Evolutionary conservation across 2,113 vertebrate genomes (phyloP).

Genomic region (Apeltes quadracus): DNA sequence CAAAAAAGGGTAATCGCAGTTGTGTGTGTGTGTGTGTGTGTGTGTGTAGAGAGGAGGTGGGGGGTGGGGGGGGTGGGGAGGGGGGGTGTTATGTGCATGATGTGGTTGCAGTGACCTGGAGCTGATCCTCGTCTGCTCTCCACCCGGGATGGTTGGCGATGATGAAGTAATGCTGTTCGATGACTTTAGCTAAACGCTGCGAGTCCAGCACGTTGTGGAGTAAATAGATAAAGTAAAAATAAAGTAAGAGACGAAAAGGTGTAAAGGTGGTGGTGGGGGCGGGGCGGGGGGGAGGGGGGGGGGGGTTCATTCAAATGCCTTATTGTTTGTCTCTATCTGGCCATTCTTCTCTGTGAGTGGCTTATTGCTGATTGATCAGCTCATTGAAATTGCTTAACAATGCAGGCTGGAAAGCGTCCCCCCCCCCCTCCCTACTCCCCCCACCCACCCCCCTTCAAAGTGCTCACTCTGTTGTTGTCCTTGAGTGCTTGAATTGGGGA

Average conservation of each 20-base stretch:
- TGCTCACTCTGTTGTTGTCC: conserved; percentile 49
- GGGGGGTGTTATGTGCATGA: conserved; percentile 31
- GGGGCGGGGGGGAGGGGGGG: too few relatives aligned
- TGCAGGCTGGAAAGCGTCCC: conserved; percentile 41
- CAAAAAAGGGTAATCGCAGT: conserved; percentile 77
- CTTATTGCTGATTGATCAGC: conserved; percentile 43
- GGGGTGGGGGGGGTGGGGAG: neutral
- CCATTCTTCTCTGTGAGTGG: conserved; percentile 36
- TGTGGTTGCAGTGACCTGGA: conserved; percentile 40
- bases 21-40: conserved; percentile 38
- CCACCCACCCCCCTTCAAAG: neutral
- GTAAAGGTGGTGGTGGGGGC: too few relatives aligned
- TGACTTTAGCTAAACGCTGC: conserved; percentile 31
- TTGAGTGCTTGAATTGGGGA: conserved; percentile 27
- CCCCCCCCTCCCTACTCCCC: neutral
- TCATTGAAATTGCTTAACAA: conserved; percentile 56
- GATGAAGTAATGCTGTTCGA: conserved; percentile 30
- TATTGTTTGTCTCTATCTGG: conserved; percentile 39
- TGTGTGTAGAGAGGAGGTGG: conserved; percentile 23
- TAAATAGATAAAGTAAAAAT: neutral
- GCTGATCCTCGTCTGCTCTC: conserved; percentile 33
- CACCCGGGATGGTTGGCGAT: neutral
- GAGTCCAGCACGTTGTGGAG: neutral
- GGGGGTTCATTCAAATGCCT: conserved; percentile 14
- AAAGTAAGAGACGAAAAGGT: neutral